Evolutionary conservation across 2,113 vertebrate species (phyloP).

Genomic region (Phainopepla nitens): DNA sequence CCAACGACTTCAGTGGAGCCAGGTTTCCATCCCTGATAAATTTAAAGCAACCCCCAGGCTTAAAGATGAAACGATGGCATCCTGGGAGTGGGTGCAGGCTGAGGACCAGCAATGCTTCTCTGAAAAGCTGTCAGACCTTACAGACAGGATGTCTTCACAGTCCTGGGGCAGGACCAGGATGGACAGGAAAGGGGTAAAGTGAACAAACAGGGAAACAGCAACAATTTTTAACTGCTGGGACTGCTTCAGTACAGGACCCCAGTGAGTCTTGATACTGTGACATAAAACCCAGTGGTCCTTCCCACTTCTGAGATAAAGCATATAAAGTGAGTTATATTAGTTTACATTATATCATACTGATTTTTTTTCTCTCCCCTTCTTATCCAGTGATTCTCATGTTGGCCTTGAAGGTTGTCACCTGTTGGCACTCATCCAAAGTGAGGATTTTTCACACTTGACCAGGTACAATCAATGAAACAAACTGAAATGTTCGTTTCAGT

Average conservation of each 20-base stretch:
- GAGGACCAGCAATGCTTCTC: neutral
- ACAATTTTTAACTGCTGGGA: neutral
- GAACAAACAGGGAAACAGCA: neutral
- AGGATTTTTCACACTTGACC: neutral
- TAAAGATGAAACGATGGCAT: conserved; percentile 23
- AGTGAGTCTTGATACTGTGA: neutral
- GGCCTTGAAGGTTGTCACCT: neutral
- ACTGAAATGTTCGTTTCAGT: neutral
- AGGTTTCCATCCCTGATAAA: conserved; percentile 60
- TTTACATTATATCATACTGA: neutral
- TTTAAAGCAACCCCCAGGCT: conserved; percentile 50
- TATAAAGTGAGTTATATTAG: neutral
- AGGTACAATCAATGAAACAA: neutral
- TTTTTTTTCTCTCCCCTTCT: neutral
- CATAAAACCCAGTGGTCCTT: neutral
- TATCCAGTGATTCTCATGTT: neutral
- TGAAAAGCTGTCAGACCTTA: neutral
- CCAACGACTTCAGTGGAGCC: conserved; percentile 47
- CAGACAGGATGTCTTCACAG: neutral
- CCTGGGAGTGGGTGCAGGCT: neutral
- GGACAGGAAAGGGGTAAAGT: neutral
- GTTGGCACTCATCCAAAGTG: neutral
- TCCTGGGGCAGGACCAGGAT: neutral
- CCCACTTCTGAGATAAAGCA: neutral
- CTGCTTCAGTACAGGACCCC: neutral